Percentiles rank a stretch among this genome's conserved stretches.
phyloP scores from a whole-genome alignment of 2,113 vertebrate species.

The Gobiocypris rarus region DNA sequence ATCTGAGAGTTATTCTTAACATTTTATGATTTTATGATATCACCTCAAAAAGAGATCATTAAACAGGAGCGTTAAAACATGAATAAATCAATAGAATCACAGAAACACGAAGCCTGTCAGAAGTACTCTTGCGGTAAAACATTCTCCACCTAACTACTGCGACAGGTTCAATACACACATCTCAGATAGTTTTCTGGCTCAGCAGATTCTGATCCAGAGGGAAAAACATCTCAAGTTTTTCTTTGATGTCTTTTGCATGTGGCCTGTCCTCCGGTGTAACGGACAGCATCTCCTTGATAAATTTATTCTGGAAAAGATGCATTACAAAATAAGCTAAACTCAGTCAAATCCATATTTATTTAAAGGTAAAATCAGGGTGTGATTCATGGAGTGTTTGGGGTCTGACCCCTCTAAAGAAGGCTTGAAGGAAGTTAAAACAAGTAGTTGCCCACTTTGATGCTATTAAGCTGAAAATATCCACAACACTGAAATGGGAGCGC shows the following conservation, averaged over 20 bases:
- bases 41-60: no score
- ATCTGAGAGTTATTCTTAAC: background rate
- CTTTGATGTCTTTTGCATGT: slow-evolving; percentile 1
- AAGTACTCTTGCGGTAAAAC: background rate
- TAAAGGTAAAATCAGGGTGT: background rate
- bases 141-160: background rate
- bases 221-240: background rate
- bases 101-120: background rate
- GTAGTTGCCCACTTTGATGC: no score
- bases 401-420: no score
- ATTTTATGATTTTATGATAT: background rate
- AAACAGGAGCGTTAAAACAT: background rate
- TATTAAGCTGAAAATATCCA: no score
- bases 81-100: background rate
- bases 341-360: background rate
- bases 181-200: slow-evolving; percentile 29
- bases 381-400: no score
- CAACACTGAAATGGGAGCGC: no score
- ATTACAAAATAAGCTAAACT: background rate
- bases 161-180: background rate
- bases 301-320: slow-evolving; percentile 21
- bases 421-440: no score
- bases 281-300: slow-evolving; percentile 53
- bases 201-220: background rate
- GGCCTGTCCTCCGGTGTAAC: slow-evolving; percentile 24